Percentiles rank a stretch among this genome's conserved stretches.
These are phyloP conservation scores for Agelas oroides DNA, from an alignment of 37 sponge, comb jelly and placozoan genomes.

Conservation along the genomic window DNA sequence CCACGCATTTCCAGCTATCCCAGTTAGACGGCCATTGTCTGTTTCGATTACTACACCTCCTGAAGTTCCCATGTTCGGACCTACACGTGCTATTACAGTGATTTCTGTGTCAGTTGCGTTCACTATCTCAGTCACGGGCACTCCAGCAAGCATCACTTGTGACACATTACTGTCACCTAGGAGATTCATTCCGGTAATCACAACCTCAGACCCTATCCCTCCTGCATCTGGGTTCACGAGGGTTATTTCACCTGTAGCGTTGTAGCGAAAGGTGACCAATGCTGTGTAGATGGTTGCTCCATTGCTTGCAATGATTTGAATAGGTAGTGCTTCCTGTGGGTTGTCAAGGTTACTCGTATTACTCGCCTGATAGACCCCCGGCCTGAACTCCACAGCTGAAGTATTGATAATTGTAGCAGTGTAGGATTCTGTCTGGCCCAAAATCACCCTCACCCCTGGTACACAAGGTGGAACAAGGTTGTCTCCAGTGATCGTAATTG, in stretches of 20 bases:
- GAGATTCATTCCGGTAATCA: constrained; percentile 61
- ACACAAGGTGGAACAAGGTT: constrained; percentile 20
- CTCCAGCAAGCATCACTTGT: constrained; percentile 43
- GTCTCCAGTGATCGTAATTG: constrained; percentile 27
- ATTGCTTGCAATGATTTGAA: constrained; percentile 32
- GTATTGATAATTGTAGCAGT: constrained; percentile 24
- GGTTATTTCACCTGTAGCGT: constrained; percentile 1
- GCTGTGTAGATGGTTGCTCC: constrained; percentile 38
- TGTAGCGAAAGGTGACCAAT: constrained; percentile 38
- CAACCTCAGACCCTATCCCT: constrained; percentile 40
- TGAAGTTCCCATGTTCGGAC: neutral
- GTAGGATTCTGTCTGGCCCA: constrained; percentile 40
- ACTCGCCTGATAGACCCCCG: constrained; percentile 33
- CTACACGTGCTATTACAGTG: constrained; percentile 31
- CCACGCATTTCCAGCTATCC: constrained; percentile 64
- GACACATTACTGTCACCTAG: constrained; percentile 1
- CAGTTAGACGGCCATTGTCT: constrained; percentile 10
- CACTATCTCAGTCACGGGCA: neutral
- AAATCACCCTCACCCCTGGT: constrained; percentile 26
- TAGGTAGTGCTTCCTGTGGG: constrained; percentile 28
- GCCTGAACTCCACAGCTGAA: constrained; percentile 2
- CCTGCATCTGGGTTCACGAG: constrained; percentile 54
- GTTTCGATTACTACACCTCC: constrained; percentile 42
- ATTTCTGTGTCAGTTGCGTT: constrained; percentile 20
- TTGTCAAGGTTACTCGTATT: neutral